Evolutionary conservation across 2,888 invertebrate genomes (phyloP).

Genomic region (Dolichopus griseipennis): DNA sequence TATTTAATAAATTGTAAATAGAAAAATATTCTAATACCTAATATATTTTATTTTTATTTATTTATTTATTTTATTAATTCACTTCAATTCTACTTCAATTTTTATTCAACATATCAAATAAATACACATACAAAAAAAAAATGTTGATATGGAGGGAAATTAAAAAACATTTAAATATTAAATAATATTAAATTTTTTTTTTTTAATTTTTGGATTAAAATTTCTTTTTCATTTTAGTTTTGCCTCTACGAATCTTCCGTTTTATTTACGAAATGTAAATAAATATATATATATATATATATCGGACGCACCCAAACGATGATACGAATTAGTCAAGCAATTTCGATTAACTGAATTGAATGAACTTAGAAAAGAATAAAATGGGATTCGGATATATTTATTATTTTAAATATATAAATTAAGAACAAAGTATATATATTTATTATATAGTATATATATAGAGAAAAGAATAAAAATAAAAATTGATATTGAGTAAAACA

Average conservation of each 20-base stretch:
- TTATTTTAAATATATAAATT: neutral
- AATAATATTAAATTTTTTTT: neutral
- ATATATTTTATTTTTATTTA: too few species aligned
- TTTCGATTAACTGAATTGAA: neutral
- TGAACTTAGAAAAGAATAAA: too few species aligned
- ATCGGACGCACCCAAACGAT: neutral
- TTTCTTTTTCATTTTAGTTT: neutral
- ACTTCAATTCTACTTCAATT: too few species aligned
- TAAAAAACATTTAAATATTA: neutral
- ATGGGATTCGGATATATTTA: too few species aligned
- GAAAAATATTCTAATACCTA: too few species aligned
- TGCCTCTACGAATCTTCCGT: neutral
- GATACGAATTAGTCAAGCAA: constrained; percentile 3
- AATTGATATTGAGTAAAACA: too few species aligned
- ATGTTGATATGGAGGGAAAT: neutral
- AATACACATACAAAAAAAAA: neutral
- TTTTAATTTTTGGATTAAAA: neutral
- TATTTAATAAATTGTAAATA: too few species aligned
- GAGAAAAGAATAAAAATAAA: neutral
- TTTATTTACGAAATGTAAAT: neutral
- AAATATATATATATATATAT: neutral
- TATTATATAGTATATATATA: neutral
- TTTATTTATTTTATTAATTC: too few species aligned
- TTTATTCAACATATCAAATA: too few species aligned
- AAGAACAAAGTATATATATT: neutral